These are phyloP conservation scores for Zootermopsis nevadensis DNA, from an alignment of 2,888 invertebrate genomes.

Conservation along the genomic window DNA sequence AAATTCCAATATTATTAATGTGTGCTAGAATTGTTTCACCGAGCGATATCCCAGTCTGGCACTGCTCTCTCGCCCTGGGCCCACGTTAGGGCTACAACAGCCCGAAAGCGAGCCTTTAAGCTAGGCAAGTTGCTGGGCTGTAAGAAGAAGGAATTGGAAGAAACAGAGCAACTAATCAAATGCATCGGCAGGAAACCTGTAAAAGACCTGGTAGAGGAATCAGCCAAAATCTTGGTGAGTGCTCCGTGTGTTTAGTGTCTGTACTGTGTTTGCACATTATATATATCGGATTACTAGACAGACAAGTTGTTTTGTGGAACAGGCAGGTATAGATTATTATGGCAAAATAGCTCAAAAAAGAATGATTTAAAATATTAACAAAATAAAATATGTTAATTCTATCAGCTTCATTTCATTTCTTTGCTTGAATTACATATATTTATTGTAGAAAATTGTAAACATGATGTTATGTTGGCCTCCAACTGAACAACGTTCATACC, in stretches of 20 bases:
- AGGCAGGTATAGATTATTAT: too few species aligned
- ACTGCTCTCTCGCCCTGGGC: conserved; percentile 53
- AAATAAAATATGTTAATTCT: too few species aligned
- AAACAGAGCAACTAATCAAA: conserved; percentile 23
- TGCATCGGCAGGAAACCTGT: conserved; percentile 46
- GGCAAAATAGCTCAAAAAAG: too few species aligned
- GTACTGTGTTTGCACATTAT: too few species aligned
- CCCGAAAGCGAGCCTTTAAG: conserved; percentile 49
- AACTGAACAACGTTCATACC: background rate
- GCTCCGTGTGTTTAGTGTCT: too few species aligned
- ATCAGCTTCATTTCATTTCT: too few species aligned
- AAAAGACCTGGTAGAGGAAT: conserved; percentile 38
- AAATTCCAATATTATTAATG: background rate
- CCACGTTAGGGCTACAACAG: conserved; percentile 39
- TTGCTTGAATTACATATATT: too few species aligned
- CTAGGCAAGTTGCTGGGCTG: conserved; percentile 51
- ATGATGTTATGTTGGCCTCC: background rate
- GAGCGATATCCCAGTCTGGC: conserved; percentile 51
- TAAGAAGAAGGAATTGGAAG: conserved; percentile 25
- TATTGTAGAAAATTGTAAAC: too few species aligned
- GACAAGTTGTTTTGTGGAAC: too few species aligned
- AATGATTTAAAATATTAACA: too few species aligned
- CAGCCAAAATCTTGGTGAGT: conserved; percentile 35
- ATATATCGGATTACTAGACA: too few species aligned
- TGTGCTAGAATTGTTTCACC: conserved; percentile 49